phyloP scores from a whole-genome alignment of 1,140 invertebrate genomes.

The Lordiphosa stackelbergi region DNA sequence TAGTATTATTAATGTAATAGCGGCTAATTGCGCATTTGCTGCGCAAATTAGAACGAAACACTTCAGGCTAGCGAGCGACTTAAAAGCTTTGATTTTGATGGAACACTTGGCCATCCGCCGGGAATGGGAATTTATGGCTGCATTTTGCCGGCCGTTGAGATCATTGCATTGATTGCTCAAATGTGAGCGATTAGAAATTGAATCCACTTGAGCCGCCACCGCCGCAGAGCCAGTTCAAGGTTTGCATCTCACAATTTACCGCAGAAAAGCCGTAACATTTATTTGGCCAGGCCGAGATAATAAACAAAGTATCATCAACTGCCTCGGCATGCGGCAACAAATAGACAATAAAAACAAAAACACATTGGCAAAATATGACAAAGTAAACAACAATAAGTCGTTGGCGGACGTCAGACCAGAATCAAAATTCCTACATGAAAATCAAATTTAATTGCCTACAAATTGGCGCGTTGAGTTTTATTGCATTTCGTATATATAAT shows the following conservation, averaged over 20 bases:
- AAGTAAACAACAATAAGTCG: constrained; percentile 68
- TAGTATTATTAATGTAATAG: constrained; percentile 75
- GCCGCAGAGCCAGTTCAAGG: constrained; percentile 38
- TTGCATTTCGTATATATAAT: constrained; percentile 36
- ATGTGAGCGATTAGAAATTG: constrained; percentile 40
- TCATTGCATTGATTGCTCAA: constrained; percentile 46
- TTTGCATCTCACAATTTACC: constrained; percentile 53
- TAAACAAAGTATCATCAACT: constrained; percentile 68
- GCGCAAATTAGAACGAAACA: constrained; percentile 65
- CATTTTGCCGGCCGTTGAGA: constrained; percentile 51
- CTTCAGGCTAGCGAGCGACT: constrained; percentile 53
- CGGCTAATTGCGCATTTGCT: constrained; percentile 66
- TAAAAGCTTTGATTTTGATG: constrained; percentile 72
- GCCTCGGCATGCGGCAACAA: constrained; percentile 61
- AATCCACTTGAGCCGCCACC: constrained; percentile 48
- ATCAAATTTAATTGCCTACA: constrained; percentile 72
- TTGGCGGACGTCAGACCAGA: constrained; percentile 23
- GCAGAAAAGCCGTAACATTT: constrained; percentile 58
- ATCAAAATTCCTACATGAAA: constrained; percentile 49
- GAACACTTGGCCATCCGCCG: constrained; percentile 48
- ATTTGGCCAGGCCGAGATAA: constrained; percentile 64
- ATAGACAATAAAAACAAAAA: constrained; percentile 55
- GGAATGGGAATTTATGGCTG: constrained; percentile 51
- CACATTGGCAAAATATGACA: constrained; percentile 66
- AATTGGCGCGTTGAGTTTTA: constrained; percentile 72